Conservation (phyloP, 1,140 invertebrate genomes). For the Caenorhabditis remanei region DNA sequence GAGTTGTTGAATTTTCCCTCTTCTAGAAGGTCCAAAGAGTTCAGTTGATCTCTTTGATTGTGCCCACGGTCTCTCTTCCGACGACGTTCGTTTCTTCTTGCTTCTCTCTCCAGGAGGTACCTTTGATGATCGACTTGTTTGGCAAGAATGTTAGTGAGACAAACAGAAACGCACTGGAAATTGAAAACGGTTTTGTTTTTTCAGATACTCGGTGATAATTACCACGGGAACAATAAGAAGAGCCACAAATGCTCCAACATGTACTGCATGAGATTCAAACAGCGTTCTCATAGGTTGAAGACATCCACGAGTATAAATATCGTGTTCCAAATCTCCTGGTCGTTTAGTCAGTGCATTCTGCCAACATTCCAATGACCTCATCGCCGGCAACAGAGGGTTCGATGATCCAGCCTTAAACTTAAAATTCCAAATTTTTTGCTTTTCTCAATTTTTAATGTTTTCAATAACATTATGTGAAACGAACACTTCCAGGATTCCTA, state of each 20-base stretch:
- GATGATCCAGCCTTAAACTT: constrained; percentile 64
- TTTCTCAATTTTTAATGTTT: background rate
- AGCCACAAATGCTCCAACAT: constrained; percentile 73
- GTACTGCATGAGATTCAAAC: constrained; percentile 75
- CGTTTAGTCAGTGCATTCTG: constrained; percentile 76
- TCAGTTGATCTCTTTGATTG: constrained; percentile 24
- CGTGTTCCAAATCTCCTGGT: constrained; percentile 73
- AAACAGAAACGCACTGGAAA: constrained; percentile 75
- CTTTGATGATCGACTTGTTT: constrained; percentile 78
- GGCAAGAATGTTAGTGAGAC: constrained; percentile 73
- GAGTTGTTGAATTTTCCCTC: constrained; percentile 41
- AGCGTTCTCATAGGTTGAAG: constrained; percentile 72
- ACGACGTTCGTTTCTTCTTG: constrained; percentile 71
- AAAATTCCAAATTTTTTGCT: background rate
- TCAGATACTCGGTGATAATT: constrained; percentile 6
- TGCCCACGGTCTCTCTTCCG: constrained; percentile 59
- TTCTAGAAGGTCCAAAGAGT: constrained; percentile 53
- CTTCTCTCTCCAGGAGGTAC: constrained; percentile 74
- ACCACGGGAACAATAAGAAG: constrained; percentile 76
- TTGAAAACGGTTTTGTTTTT: background rate
- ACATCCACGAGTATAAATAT: constrained; percentile 74
- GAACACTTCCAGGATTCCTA: background rate
- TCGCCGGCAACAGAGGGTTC: constrained; percentile 73
- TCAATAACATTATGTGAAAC: background rate
- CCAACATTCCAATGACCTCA: constrained; percentile 77